These are phyloP conservation scores for Sebastes vulpes DNA, from an alignment of 2,797 vertebrate genomes.

Conservation along the genomic window DNA sequence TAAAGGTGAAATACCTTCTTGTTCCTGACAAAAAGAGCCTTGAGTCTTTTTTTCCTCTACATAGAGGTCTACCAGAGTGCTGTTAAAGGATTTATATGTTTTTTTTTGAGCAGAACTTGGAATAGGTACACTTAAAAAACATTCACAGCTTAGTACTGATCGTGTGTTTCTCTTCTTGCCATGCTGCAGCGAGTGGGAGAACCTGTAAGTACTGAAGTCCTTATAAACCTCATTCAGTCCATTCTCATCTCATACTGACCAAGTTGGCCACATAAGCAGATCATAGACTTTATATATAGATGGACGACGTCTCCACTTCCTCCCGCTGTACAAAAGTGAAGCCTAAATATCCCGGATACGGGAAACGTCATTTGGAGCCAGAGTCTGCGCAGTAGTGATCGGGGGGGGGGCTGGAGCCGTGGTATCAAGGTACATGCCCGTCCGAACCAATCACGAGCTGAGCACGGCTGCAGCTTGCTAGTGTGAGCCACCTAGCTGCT, in stretches of 20 bases:
- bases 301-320: too few species aligned
- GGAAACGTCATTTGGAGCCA: too few species aligned
- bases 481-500: too few species aligned
- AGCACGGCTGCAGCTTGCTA: too few species aligned
- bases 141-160: conserved; percentile 23
- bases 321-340: too few species aligned
- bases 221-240: conserved; percentile 32
- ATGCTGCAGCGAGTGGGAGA: conserved; percentile 98
- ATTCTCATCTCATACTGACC: conserved; percentile 44
- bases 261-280: conserved; percentile 37
- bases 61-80: background rate
- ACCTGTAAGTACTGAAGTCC: conserved; percentile 91
- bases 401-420: too few species aligned
- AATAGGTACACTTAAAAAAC: background rate
- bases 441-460: too few species aligned
- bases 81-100: background rate
- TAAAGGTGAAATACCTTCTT: conserved; percentile 9
- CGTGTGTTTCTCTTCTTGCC: conserved; percentile 76
- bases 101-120: background rate
- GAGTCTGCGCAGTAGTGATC: too few species aligned
- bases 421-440: too few species aligned
- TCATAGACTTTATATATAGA: background rate
- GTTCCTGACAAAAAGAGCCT: conserved; percentile 13
- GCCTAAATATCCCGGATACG: too few species aligned
- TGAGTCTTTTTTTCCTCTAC: background rate